Base-by-base conservation (phyloP, 1,140 invertebrate species). In the Leptopilina clavipes region DNA sequence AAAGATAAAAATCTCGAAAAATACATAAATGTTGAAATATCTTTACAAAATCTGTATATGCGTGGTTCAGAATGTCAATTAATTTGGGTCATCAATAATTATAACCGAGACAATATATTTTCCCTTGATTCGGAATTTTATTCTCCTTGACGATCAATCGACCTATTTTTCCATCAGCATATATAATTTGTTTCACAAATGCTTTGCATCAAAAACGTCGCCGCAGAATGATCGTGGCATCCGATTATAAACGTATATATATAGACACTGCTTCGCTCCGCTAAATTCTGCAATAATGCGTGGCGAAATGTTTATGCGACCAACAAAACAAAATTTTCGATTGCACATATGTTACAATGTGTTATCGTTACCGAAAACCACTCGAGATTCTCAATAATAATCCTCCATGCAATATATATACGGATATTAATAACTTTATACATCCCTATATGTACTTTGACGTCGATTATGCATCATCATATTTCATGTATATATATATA, bases 111-210 rank as follows among this genome's bases (percentile, higher is more conserved):
- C 5, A 12, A 65, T 31, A n/a, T n/a, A 25, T 31, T 22, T 65
- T 65, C 25, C 25, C 3, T 6, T 12, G 12, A 31, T 31, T 31
- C 22, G 25, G 6, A 11, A 12, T 65, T 65, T 65, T 65, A 14
- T 65, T 65, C 12, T 31, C 6, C 59, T 31, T 65, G 22, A 22
- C 12, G 59, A 37, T 31, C 25, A 22, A 14, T n/a, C 11, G 59
- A 65, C 59, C 59, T n/a, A 65, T 65, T 65, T 65, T 65, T 31
- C 22, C 59, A 1, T 31, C 25, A 31, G 25, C 25, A 31, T 31
- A 40, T 40, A 65, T n/a, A 65, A 65, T 65, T 65, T 65, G n/a
- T 65, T 65, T 65, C 59, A n/a, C 25, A 65, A 31, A 31, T n/a
- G 25, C 25, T 37, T 65, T 65, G 25, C 59, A 65, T 11, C 59